Conservation (phyloP, 2,797 vertebrate species). For the Intellagama lesueurii region DNA sequence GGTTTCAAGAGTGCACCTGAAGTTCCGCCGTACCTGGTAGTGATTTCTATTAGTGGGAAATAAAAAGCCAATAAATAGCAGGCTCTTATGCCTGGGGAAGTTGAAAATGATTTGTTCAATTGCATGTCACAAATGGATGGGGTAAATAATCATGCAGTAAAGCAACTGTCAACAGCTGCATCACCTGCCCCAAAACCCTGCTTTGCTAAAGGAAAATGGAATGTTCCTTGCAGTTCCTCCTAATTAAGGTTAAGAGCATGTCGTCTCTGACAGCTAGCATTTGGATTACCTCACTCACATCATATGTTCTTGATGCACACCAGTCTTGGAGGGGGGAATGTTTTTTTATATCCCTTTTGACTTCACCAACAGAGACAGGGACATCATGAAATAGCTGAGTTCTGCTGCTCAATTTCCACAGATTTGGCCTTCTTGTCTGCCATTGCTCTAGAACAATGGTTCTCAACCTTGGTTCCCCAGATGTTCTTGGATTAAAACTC, state of each 20-base stretch:
- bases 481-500: no score
- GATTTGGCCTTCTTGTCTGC: no score
- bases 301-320: constrained; percentile 23
- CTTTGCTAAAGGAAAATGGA: constrained; percentile 57
- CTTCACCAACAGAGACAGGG: no score
- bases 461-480: no score
- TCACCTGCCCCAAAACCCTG: constrained; percentile 19
- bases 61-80: constrained; percentile 37
- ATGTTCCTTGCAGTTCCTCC: constrained; percentile 47
- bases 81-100: constrained; percentile 16
- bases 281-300: constrained; percentile 47
- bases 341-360: no score
- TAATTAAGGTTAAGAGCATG: constrained; percentile 56
- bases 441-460: no score
- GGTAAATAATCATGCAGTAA: constrained; percentile 44
- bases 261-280: neutral
- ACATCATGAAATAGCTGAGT: no score
- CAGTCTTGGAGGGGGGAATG: neutral
- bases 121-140: constrained; percentile 7
- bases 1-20: neutral
- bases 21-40: neutral
- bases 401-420: no score
- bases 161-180: constrained; percentile 52
- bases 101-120: constrained; percentile 35
- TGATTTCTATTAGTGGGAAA: neutral